Evolutionary conservation across 2,797 vertebrate species (phyloP), one percentile per base, ranked within the genome.

Genomic region (Girardinus metallicus): DNA sequence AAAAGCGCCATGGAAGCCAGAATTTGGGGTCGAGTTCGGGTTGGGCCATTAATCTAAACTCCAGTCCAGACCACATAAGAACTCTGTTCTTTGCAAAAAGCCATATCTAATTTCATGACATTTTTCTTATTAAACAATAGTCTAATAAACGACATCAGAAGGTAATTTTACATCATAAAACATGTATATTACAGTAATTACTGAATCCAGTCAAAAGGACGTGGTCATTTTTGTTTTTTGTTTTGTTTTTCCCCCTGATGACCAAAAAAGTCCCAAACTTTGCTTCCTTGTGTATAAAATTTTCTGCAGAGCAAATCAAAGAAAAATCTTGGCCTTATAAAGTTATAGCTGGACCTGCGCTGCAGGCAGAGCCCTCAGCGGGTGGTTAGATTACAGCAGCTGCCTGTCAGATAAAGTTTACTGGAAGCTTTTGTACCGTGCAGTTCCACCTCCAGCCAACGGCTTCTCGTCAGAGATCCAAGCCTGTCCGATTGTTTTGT

Each of bases 331-430:
- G 82, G 76, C 89, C 90, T 83, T 90, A 90, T 91, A 90, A 90
- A 92, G 89, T 83, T 86, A 76, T 55, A 89, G 78, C 41, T 0
- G n/a, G 68, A 66, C 36, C 11, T 78, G 49, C 53, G 80, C 71
- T 53, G 0, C 80, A 53, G 44, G 79, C 80, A 68, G 62, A 80
- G 76, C 83, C 80, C 75, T 86, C 5, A 78, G 86, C 84, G 88
- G 90, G 82, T 88, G 89, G 88, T 90, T 89, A 84, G 90, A 91
- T 85, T 82, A 82, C 87, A 86, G 85, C 90, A 86, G 89, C 90
- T 84, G 88, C 76, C 62, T 87, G 87, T 90, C 91, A 85, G 68
- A 92, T 83, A 18, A 47, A 87, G 84, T 91, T 91, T 92, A 91
- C 90, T 85, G 89, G 90, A 92, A 92, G 85, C 81, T 74, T 86